phyloP scores from a whole-genome alignment of 2,797 vertebrate genomes.

The Sternarchorhynchus goeldii region DNA sequence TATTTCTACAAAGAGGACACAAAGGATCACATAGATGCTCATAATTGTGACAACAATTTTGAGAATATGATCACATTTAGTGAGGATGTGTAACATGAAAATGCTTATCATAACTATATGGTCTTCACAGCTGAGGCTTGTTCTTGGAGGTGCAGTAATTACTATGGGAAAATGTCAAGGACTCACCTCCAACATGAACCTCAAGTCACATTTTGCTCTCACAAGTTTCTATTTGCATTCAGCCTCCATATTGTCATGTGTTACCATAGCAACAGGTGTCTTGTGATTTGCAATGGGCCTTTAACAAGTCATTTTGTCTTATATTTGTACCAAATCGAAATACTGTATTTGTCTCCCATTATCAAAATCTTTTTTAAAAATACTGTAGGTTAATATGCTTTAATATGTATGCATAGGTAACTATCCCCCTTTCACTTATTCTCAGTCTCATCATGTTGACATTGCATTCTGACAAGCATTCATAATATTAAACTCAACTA shows the following conservation, averaged over 20 bases:
- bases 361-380: not conserved
- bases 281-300: conserved; percentile 13
- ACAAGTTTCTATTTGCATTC: conserved; percentile 53
- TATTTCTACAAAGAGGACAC: not conserved
- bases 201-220: conserved; percentile 39
- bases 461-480: not conserved
- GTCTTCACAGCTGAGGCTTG: not conserved
- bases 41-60: not conserved
- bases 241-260: conserved; percentile 53
- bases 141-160: not conserved
- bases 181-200: conserved; percentile 21
- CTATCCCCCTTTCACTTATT: not conserved
- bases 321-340: not conserved
- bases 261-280: conserved; percentile 66
- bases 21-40: not conserved
- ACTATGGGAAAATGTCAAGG: conserved; percentile 30
- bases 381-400: not conserved
- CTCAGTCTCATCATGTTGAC: not conserved
- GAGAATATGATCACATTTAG: not conserved
- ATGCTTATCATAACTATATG: not conserved
- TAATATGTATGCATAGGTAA: not conserved
- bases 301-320: conserved; percentile 34
- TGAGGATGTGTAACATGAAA: not conserved
- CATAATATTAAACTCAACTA: not conserved
- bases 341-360: not conserved